These are phyloP conservation scores for Sceloporus undulatus DNA, from an alignment of 2,113 vertebrate species.

Conservation along the genomic window DNA sequence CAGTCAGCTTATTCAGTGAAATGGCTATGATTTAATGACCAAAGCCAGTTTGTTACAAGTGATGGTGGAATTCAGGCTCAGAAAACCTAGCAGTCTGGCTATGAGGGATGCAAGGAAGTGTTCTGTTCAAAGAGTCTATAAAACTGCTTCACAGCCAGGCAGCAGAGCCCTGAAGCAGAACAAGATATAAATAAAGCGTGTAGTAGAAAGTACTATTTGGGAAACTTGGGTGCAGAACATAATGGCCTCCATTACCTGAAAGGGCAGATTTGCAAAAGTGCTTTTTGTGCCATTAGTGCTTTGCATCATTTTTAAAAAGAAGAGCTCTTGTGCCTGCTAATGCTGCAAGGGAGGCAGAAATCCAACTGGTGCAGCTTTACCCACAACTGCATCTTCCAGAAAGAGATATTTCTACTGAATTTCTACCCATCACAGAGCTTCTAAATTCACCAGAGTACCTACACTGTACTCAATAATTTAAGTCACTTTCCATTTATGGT, in stretches of 20 bases:
- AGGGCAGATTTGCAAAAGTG: background rate
- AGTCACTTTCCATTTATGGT: too few species aligned
- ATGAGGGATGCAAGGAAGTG: background rate
- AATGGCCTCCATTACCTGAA: background rate
- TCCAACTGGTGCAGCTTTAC: background rate
- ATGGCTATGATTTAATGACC: slow-evolving; percentile 5
- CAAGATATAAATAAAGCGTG: background rate
- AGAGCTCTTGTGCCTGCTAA: background rate
- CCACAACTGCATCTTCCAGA: background rate
- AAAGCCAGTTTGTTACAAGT: background rate
- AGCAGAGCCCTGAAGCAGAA: background rate
- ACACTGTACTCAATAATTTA: too few species aligned
- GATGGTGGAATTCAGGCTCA: background rate
- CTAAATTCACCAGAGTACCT: background rate
- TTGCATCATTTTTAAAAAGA: too few species aligned
- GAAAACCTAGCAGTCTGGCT: background rate
- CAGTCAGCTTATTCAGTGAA: slow-evolving; percentile 7
- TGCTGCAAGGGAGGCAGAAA: background rate
- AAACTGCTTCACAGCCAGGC: background rate
- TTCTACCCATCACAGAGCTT: background rate
- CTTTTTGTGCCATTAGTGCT: background rate
- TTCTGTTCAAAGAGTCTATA: slow-evolving; percentile 7
- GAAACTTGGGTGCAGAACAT: slow-evolving; percentile 2
- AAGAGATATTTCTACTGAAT: background rate
- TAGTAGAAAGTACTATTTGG: background rate